Conservation (phyloP, 1,140 invertebrate species). For the Agraylea sexmaculata region DNA sequence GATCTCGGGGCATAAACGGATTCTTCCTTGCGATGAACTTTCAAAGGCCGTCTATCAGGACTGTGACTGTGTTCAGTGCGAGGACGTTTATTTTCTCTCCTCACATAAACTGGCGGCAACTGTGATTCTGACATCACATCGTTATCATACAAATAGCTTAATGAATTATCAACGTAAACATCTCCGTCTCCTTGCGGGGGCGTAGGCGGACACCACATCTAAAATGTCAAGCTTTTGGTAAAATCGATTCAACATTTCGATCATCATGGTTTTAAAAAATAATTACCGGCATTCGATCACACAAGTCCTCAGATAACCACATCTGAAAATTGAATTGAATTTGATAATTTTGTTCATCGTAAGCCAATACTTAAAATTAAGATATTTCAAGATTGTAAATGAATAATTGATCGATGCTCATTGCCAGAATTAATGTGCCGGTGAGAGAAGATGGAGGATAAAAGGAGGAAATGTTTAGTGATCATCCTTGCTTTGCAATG, state of each 20-base stretch:
- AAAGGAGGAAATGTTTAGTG: constrained; percentile 11
- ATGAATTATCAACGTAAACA: constrained; percentile 77
- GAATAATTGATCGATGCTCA: constrained; percentile 8
- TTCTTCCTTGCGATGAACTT: constrained; percentile 62
- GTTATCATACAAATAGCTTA: constrained; percentile 76
- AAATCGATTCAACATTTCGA: too few relatives aligned
- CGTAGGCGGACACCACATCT: constrained; percentile 94
- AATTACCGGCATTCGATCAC: constrained; percentile 69
- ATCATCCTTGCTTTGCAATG: constrained; percentile 21
- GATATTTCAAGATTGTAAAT: not conserved
- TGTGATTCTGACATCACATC: constrained; percentile 71
- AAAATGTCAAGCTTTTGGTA: too few relatives aligned
- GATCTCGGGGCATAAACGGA: constrained; percentile 68
- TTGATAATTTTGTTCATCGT: too few relatives aligned
- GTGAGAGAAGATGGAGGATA: not conserved
- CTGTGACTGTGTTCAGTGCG: constrained; percentile 47
- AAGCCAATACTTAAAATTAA: not conserved
- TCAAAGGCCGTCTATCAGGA: constrained; percentile 44
- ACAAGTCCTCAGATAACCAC: constrained; percentile 58
- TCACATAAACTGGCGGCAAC: constrained; percentile 74
- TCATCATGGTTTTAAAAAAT: too few relatives aligned
- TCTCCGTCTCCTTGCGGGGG: constrained; percentile 85
- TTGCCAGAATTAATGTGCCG: too few relatives aligned
- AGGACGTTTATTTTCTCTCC: constrained; percentile 65
- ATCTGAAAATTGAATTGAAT: constrained; percentile 47